Evolutionary conservation across 2,888 invertebrate species (phyloP), one percentile per base, ranked within the genome.

Genomic region (Ypsolopha sequella): DNA sequence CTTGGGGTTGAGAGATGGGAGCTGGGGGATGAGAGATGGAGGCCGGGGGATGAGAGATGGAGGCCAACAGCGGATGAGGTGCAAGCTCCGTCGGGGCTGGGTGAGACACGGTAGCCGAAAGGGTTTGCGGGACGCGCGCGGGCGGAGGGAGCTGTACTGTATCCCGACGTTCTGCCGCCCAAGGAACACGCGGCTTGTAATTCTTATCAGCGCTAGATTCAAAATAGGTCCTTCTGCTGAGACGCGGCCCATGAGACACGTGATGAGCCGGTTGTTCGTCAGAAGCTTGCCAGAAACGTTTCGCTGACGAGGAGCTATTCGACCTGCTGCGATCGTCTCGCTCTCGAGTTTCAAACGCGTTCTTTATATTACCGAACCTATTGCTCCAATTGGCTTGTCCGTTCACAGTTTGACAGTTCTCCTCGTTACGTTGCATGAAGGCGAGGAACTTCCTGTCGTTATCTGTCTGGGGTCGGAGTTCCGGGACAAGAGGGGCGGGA

Each of bases 361-460:
- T 92, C 72, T 95, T 95, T 38, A 96, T 92, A 61, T 93, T 92
- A 0, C 94, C 94, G 68, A 96, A 96, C 56, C 94, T 89, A 63
- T 88, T 93, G 62, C 90, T 93, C 95, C 96, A 96, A 63, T 94
- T 93, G 39, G 90, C 63, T 39, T 85, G 58, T 51, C 79, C 75
- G 46, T 65, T 61, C 2, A 24, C 24, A 24, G 4, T 24, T 0
- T 53, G 61, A 10, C 67, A 67, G 7, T 64, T 65, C 13, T 66
- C 87, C 45, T 90, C 88, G 63, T 89, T 93, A 64, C 93, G 93
- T 58, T 91, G 92, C 66, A 96, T 91, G 60, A 96, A 92, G 0
- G 95, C 94, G 49, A 95, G 76, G 66, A 95, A 95, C 66, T 95
- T 95, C 51, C 89, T 88, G 68, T 96, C 96, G 62, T 93, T 95